Conservation (phyloP, 2,113 vertebrate genomes). For the Argyrosomus japonicus region DNA sequence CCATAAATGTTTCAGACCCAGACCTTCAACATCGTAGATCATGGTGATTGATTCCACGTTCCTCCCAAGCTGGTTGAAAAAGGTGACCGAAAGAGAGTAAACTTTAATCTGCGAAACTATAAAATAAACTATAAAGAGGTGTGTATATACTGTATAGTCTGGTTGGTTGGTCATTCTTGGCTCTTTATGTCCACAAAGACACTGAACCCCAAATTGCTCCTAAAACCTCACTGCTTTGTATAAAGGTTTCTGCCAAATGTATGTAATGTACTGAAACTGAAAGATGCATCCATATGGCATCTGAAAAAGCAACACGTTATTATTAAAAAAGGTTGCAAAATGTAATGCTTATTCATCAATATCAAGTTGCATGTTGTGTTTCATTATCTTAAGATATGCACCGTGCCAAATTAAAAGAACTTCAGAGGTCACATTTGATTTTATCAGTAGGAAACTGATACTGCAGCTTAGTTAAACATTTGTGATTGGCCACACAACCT, state of each 20-base stretch:
- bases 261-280: not conserved
- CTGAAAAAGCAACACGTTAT: no score
- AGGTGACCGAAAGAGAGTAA: not conserved
- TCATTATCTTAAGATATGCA: no score
- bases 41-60: slow-evolving; percentile 91
- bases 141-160: not conserved
- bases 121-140: not conserved
- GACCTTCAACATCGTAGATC: slow-evolving; percentile 95
- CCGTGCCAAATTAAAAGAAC: no score
- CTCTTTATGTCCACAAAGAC: not conserved
- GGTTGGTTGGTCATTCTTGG: no score
- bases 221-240: not conserved
- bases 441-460: no score
- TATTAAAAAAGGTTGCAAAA: no score
- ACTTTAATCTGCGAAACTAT: not conserved
- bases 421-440: no score
- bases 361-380: no score
- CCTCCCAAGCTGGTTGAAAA: slow-evolving; percentile 86
- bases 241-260: not conserved
- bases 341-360: no score
- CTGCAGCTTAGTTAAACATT: no score
- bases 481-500: no score
- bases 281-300: not conserved
- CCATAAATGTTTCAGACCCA: slow-evolving; percentile 96
- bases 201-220: not conserved